phyloP scores from a whole-genome alignment of 2,113 vertebrate genomes.

The Coptodon rendalli region DNA sequence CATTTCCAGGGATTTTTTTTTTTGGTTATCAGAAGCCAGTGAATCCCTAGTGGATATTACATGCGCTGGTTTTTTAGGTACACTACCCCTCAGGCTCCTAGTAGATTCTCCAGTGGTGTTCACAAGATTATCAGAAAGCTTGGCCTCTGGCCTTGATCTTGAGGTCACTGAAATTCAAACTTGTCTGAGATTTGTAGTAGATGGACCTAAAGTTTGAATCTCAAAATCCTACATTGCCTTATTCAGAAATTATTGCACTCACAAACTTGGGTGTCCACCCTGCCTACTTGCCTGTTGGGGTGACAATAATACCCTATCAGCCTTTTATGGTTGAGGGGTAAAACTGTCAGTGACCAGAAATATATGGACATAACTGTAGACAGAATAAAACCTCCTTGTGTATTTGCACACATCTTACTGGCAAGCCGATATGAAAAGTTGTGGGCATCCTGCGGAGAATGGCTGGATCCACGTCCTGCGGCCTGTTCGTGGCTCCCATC shows the following conservation, averaged over 20 bases:
- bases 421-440: constrained; percentile 71
- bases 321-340: neutral
- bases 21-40: neutral
- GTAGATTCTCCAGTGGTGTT: neutral
- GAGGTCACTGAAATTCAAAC: neutral
- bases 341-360: neutral
- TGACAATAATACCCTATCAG: neutral
- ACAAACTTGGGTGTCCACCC: neutral
- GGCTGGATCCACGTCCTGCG: constrained; percentile 76
- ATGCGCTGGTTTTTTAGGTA: neutral
- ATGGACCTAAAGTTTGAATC: neutral
- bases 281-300: neutral
- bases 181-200: neutral
- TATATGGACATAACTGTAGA: neutral
- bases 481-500: constrained; percentile 79
- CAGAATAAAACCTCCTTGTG: neutral
- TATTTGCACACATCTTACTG: constrained; percentile 51
- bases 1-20: neutral
- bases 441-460: constrained; percentile 76
- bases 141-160: neutral
- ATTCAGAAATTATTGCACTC: neutral
- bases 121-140: neutral
- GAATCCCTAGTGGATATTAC: neutral
- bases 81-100: neutral
- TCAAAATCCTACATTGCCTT: neutral